Evolutionary conservation across 2,888 invertebrate species (phyloP).

Genomic region (Drosophila recens): DNA sequence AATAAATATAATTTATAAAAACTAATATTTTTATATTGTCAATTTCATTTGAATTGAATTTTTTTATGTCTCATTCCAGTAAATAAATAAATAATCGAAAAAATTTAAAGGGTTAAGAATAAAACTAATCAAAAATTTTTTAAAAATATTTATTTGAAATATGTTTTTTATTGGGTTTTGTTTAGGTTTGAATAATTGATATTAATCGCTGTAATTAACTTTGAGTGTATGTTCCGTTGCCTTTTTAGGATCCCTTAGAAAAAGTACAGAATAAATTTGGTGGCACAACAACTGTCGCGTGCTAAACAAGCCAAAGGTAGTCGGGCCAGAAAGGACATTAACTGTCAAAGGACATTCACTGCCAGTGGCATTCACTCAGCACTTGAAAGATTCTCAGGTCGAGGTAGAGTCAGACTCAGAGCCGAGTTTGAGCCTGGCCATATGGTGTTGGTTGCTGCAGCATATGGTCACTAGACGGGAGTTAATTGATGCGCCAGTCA

Average conservation of each 20-base stretch:
- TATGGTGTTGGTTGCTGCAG: conserved; percentile 69
- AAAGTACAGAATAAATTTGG: background rate
- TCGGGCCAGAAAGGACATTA: conserved; percentile 40
- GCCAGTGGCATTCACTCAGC: conserved; percentile 17
- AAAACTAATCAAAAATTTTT: too few species aligned
- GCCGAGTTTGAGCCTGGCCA: conserved; percentile 48
- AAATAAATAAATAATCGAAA: too few species aligned
- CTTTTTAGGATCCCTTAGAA: background rate
- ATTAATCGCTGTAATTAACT: conserved; percentile 18
- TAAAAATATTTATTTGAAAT: too few species aligned
- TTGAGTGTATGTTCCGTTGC: background rate
- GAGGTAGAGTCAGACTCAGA: background rate
- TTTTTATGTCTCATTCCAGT: too few species aligned
- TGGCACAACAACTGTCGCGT: conserved; percentile 59
- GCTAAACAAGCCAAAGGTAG: conserved; percentile 13
- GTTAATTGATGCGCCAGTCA: conserved; percentile 71
- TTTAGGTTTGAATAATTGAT: background rate
- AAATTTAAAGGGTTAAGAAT: too few species aligned
- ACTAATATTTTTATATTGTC: too few species aligned
- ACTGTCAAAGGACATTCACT: conserved; percentile 13
- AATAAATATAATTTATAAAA: too few species aligned
- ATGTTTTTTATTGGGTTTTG: too few species aligned
- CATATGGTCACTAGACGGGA: conserved; percentile 78
- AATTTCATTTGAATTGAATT: too few species aligned
- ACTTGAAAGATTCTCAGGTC: conserved; percentile 17